phyloP scores from a whole-genome alignment of 2,113 vertebrate genomes.

The Rhinoderma darwinii region DNA sequence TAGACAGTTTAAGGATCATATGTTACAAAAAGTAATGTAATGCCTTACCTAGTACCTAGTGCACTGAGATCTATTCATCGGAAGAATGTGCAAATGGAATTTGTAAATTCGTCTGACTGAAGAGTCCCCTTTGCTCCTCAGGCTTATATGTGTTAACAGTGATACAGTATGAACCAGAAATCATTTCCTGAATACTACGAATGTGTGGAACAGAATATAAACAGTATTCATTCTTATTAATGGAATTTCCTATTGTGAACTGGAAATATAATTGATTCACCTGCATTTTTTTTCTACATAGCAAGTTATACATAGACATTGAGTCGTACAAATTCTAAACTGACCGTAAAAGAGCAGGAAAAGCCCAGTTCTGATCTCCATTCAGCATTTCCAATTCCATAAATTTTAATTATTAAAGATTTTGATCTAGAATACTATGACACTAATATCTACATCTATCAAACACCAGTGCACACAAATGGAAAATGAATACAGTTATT shows the following conservation, averaged over 20 bases:
- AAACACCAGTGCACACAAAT: background rate
- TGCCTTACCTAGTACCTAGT: background rate
- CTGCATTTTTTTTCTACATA: background rate
- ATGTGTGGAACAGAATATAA: background rate
- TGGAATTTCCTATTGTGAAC: background rate
- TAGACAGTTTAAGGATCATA: conserved; percentile 23
- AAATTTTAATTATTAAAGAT: background rate
- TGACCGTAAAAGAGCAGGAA: background rate
- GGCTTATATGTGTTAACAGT: background rate
- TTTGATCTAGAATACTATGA: background rate
- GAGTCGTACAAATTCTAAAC: background rate
- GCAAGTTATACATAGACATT: background rate
- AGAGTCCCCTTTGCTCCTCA: conserved; percentile 12
- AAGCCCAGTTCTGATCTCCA: background rate
- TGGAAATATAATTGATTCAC: background rate
- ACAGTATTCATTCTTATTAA: background rate
- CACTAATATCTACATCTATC: background rate
- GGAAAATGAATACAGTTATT: conserved; percentile 3
- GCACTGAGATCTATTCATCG: background rate
- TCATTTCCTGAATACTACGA: background rate
- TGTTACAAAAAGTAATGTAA: conserved; percentile 2
- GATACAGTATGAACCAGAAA: background rate
- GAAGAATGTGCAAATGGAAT: conserved; percentile 17
- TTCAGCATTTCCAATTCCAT: background rate
- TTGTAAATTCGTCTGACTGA: background rate